phyloP scores from a whole-genome alignment of 2,888 invertebrate genomes.

The Dasysyrphus tricinctus region DNA sequence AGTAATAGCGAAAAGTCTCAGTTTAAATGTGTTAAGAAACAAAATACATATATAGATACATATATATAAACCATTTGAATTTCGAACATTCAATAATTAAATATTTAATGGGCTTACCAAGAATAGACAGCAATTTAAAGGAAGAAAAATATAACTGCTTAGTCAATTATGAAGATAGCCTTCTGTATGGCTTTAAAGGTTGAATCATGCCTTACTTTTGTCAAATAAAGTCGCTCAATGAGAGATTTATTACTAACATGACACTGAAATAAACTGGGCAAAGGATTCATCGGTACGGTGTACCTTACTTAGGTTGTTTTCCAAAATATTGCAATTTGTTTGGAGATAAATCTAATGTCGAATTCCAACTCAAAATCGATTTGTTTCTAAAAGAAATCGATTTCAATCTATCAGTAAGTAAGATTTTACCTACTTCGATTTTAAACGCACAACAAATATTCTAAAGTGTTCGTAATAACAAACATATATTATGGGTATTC shows the following conservation, averaged over 20 bases:
- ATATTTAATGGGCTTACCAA: conserved; percentile 45
- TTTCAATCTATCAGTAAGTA: too few relatives aligned
- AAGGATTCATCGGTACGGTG: too few relatives aligned
- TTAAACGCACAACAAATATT: too few relatives aligned
- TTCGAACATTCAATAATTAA: conserved; percentile 62
- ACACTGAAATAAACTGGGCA: not conserved
- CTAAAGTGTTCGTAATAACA: too few relatives aligned
- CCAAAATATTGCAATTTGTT: too few relatives aligned
- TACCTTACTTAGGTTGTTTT: too few relatives aligned
- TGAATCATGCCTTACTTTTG: conserved; percentile 44
- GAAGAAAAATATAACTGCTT: conserved; percentile 23
- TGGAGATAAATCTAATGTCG: too few relatives aligned
- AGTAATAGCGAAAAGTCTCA: conserved; percentile 32
- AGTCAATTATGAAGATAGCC: conserved; percentile 38
- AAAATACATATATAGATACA: not conserved
- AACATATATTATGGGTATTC: too few relatives aligned
- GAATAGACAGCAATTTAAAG: conserved; percentile 29
- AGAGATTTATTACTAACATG: conserved; percentile 20
- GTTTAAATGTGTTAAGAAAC: not conserved
- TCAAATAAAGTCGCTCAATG: conserved; percentile 13
- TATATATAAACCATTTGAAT: conserved; percentile 24
- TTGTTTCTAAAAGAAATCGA: too few relatives aligned
- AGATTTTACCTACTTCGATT: too few relatives aligned
- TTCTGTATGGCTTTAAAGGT: conserved; percentile 46
- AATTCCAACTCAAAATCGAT: too few relatives aligned